phyloP scores from a whole-genome alignment of 1,140 invertebrate genomes.

The Drosophila orosa region DNA sequence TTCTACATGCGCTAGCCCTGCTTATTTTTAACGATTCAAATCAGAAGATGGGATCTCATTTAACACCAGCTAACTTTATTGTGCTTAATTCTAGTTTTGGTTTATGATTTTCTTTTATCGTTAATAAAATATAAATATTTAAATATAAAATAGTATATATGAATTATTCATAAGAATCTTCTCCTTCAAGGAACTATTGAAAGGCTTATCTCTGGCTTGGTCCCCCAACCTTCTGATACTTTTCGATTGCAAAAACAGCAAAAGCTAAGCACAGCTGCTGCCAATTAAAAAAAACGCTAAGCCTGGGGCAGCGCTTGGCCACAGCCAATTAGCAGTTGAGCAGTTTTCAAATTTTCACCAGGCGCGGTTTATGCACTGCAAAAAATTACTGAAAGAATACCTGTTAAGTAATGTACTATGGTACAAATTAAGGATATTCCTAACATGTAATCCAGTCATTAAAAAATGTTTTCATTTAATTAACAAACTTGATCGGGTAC shows the following conservation, averaged over 20 bases:
- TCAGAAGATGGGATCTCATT: not conserved
- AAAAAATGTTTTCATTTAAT: no score
- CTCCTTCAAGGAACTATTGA: not conserved
- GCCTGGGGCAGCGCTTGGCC: conserved; percentile 27
- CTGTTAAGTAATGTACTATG: not conserved
- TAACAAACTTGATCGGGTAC: no score
- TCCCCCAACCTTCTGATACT: not conserved
- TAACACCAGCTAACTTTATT: not conserved
- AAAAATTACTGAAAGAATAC: not conserved
- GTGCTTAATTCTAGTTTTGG: not conserved
- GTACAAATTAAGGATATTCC: no score
- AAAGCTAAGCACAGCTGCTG: conserved; percentile 34
- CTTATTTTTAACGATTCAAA: not conserved
- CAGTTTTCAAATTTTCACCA: conserved; percentile 67
- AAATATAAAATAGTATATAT: not conserved
- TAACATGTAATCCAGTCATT: no score
- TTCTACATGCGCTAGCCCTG: not conserved
- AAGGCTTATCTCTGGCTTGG: not conserved
- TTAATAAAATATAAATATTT: not conserved
- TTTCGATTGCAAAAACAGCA: conserved; percentile 17
- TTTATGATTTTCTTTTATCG: not conserved
- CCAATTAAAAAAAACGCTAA: conserved; percentile 53
- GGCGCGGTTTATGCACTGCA: conserved; percentile 8
- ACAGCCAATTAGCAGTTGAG: conserved; percentile 77
- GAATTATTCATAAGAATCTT: not conserved